Conservation (phyloP, 2,113 vertebrate genomes). For the Antigone vipio region DNA sequence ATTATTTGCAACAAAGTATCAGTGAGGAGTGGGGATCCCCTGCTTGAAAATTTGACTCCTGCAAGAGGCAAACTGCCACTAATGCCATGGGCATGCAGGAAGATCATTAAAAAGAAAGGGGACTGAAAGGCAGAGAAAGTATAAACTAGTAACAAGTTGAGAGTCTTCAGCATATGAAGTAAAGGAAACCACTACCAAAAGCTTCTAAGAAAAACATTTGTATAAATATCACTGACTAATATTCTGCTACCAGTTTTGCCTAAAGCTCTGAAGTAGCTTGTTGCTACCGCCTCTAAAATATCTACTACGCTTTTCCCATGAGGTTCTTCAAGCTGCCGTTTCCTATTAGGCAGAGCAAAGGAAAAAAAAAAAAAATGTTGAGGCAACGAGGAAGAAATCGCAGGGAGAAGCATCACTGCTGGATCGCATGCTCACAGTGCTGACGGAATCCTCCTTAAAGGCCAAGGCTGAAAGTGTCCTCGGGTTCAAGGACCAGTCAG, state of each 20-base stretch:
- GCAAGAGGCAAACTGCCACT: not conserved
- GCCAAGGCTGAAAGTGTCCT: not conserved
- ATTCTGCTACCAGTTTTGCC: not conserved
- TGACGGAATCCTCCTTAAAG: not conserved
- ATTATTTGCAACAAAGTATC: not conserved
- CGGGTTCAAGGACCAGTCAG: not conserved
- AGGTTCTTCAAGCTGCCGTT: not conserved
- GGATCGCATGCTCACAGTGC: not conserved
- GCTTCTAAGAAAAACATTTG: not conserved
- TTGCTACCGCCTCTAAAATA: not conserved
- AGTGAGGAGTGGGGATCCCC: not conserved
- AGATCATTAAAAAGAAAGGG: not conserved
- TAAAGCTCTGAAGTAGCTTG: not conserved
- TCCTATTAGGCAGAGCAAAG: not conserved
- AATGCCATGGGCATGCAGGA: fast-evolving
- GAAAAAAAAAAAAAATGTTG: not conserved
- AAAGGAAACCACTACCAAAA: not conserved
- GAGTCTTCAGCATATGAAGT: not conserved
- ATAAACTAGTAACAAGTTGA: not conserved
- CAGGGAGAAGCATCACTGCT: not conserved
- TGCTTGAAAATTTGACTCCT: not conserved
- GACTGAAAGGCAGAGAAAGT: not conserved
- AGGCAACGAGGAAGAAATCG: not conserved
- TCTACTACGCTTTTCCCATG: not conserved
- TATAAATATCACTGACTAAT: not conserved